Evolutionary conservation across 1,140 invertebrate species (phyloP).

Genomic region (Oedothorax gibbosus): DNA sequence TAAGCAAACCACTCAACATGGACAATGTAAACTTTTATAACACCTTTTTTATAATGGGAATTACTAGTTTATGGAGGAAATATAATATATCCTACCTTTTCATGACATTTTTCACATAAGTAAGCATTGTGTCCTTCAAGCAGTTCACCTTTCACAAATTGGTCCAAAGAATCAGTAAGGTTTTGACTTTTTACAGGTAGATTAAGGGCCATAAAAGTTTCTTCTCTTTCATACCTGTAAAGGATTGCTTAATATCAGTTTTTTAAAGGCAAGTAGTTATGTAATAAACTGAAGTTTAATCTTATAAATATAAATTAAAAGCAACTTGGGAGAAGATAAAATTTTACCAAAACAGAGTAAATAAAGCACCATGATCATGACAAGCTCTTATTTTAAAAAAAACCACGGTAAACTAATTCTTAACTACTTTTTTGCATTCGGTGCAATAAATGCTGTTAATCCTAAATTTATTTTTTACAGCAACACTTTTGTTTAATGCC

Average conservation of each 20-base stretch:
- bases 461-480: neutral
- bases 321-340: too few relatives aligned
- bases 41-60: too few relatives aligned
- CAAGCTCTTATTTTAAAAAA: neutral
- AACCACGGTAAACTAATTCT: neutral
- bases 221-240: conserved; percentile 73
- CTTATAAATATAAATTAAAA: too few relatives aligned
- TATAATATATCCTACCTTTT: conserved; percentile 69
- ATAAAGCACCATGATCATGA: too few relatives aligned
- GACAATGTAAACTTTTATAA: too few relatives aligned
- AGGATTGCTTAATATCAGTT: conserved; percentile 8
- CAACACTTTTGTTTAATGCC: neutral
- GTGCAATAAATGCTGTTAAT: neutral
- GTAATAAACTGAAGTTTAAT: neutral
- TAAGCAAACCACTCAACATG: too few relatives aligned
- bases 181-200: conserved; percentile 74
- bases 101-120: conserved; percentile 74
- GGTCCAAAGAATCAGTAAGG: conserved; percentile 74
- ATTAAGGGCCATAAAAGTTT: conserved; percentile 74
- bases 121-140: conserved; percentile 76
- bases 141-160: conserved; percentile 76
- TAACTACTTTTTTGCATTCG: too few relatives aligned
- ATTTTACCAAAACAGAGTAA: too few relatives aligned
- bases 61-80: neutral
- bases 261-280: neutral